Conservation (phyloP, 2,797 vertebrate genomes). For the Pyrocephalus nanus region DNA sequence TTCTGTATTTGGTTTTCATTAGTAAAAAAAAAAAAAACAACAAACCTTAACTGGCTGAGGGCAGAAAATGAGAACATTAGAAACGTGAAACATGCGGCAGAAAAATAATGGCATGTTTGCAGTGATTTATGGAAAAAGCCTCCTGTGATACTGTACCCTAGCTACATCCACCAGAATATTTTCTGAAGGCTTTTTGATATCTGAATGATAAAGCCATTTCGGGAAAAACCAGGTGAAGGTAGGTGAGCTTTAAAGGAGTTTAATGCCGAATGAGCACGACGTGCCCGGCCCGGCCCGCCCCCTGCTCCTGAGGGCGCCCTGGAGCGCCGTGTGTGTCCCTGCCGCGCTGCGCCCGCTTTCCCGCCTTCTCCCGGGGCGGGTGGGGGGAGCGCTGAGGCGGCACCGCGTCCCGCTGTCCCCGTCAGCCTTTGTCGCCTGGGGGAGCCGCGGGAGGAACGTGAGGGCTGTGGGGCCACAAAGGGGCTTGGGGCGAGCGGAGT, state of each 20-base stretch:
- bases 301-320: accelerated
- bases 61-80: background rate
- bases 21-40: background rate
- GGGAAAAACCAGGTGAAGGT: too few relatives aligned
- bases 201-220: background rate
- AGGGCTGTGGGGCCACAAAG: background rate
- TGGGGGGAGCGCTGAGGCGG: accelerated
- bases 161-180: accelerated
- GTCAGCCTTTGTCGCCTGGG: accelerated
- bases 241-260: too few relatives aligned
- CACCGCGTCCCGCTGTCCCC: accelerated
- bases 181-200: background rate
- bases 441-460: background rate
- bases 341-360: accelerated
- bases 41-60: background rate
- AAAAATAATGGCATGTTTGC: background rate
- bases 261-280: accelerated
- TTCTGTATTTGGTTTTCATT: background rate
- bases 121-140: background rate
- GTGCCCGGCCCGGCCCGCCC: too few relatives aligned
- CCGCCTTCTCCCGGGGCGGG: background rate
- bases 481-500: background rate
- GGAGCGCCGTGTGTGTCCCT: accelerated
- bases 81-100: background rate
- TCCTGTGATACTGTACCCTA: accelerated